A percentile compares a stretch with the other conserved stretches of the same genome.
Evolutionary conservation across 2,797 vertebrate species (phyloP).

Genomic region (Hyperoplus immaculatus): DNA sequence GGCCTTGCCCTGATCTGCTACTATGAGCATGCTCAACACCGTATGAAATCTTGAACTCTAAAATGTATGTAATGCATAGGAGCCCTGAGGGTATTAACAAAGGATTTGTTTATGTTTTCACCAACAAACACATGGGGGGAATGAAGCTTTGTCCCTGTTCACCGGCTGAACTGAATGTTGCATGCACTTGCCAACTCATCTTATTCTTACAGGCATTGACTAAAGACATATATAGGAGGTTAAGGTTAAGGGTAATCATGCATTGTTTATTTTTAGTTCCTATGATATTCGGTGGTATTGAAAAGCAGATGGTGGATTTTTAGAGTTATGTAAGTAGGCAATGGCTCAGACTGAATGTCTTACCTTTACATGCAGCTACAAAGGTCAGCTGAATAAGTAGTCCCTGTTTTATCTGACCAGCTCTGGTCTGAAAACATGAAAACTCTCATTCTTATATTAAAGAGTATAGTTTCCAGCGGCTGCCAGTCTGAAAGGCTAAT

Average conservation of each 20-base stretch:
- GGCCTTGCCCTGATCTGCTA: conserved; percentile 5
- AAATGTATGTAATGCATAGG: conserved; percentile 27
- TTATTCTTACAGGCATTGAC: conserved; percentile 84
- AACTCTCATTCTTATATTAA: conserved; percentile 14
- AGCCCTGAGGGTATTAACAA: conserved; percentile 31
- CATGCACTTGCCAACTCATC: conserved; percentile 65
- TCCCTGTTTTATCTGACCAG: conserved; percentile 19
- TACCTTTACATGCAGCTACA: conserved; percentile 34
- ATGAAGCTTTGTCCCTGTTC: conserved; percentile 31
- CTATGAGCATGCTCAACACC: background rate
- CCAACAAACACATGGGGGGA: conserved; percentile 10
- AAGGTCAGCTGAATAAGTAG: conserved; percentile 49
- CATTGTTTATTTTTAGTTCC: conserved; percentile 37
- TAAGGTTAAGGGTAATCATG: conserved; percentile 82
- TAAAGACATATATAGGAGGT: conserved; percentile 78
- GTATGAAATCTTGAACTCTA: conserved; percentile 6
- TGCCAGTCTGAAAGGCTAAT: conserved; percentile 12
- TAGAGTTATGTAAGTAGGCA: background rate
- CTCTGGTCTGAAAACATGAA: conserved; percentile 13
- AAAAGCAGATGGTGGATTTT: conserved; percentile 6
- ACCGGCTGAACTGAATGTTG: conserved; percentile 28
- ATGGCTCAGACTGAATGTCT: conserved; percentile 7
- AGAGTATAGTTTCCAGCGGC: background rate
- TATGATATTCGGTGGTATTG: conserved; percentile 5
- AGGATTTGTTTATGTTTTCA: conserved; percentile 38